Conservation (phyloP, 2,888 invertebrate genomes). For the Halocaridina rubra region DNA sequence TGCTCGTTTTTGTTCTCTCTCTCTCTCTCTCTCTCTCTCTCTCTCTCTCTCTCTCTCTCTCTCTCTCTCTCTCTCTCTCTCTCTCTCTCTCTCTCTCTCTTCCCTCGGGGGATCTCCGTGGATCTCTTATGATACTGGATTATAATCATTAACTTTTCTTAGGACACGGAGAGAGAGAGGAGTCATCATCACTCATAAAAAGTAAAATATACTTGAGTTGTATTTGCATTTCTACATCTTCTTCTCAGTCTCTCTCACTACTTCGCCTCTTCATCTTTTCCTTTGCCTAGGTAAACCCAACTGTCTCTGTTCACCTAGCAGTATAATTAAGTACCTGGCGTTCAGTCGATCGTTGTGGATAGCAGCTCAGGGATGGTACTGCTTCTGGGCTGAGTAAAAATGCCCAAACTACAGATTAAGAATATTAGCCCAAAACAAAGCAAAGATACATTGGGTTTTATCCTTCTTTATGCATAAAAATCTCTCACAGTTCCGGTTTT, state of each 20-base stretch:
- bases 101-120: not conserved
- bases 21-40: not conserved
- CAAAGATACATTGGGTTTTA: too few relatives aligned
- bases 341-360: too few relatives aligned
- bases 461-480: too few relatives aligned
- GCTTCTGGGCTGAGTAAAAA: too few relatives aligned
- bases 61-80: slow-evolving; percentile 4
- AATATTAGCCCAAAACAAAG: too few relatives aligned
- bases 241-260: not conserved
- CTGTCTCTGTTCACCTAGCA: too few relatives aligned
- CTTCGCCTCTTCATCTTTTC: not conserved
- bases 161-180: not conserved
- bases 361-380: too few relatives aligned
- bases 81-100: not conserved
- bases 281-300: too few relatives aligned
- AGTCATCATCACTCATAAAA: slow-evolving; percentile 13
- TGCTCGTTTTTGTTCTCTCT: not conserved
- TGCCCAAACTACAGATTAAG: too few relatives aligned
- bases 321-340: too few relatives aligned
- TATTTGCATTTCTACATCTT: not conserved
- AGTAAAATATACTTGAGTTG: too few relatives aligned
- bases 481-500: too few relatives aligned
- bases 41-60: slow-evolving; percentile 8
- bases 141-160: not conserved
- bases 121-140: not conserved